Evolutionary conservation across 2,888 invertebrate species (phyloP).

Genomic region (Macrosoma leucophasiata): DNA sequence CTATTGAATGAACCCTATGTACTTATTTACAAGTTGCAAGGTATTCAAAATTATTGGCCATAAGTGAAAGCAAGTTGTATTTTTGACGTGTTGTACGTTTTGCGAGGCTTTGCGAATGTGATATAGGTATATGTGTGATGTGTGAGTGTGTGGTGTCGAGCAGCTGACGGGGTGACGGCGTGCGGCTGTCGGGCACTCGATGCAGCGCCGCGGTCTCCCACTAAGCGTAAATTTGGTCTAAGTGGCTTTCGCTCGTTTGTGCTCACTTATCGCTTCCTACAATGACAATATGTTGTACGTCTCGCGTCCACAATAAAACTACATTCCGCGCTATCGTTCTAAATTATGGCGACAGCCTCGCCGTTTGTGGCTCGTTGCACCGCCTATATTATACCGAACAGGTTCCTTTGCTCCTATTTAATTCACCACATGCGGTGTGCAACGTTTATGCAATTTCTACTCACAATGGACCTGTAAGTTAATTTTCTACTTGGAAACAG

Average conservation of each 20-base stretch:
- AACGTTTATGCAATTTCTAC: constrained; percentile 63
- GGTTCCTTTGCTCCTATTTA: constrained; percentile 67
- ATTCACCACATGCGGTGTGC: constrained; percentile 60
- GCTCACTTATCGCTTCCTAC: constrained; percentile 60
- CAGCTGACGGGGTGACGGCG: constrained; percentile 54
- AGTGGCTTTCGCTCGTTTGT: constrained; percentile 70
- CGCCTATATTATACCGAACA: constrained; percentile 56
- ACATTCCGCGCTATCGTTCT: constrained; percentile 59
- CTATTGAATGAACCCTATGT: constrained; percentile 60
- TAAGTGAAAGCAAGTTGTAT: constrained; percentile 12
- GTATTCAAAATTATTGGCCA: constrained; percentile 10
- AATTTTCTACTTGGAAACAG: constrained; percentile 40
- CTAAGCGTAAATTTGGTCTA: constrained; percentile 73
- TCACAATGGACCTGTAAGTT: constrained; percentile 49
- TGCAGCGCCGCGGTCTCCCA: constrained; percentile 68
- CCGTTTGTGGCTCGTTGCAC: constrained; percentile 53
- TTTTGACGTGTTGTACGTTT: constrained; percentile 8
- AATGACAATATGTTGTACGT: constrained; percentile 54
- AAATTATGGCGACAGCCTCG: constrained; percentile 61
- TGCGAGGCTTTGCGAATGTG: too few relatives aligned
- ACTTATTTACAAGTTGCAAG: constrained; percentile 23
- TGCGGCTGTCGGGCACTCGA: constrained; percentile 33
- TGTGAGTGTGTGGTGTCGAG: constrained; percentile 40
- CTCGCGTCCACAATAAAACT: constrained; percentile 59
- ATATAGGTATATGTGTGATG: constrained; percentile 8